Conservation (phyloP, 2,797 vertebrate genomes). For the Sparidentex hasta region DNA sequence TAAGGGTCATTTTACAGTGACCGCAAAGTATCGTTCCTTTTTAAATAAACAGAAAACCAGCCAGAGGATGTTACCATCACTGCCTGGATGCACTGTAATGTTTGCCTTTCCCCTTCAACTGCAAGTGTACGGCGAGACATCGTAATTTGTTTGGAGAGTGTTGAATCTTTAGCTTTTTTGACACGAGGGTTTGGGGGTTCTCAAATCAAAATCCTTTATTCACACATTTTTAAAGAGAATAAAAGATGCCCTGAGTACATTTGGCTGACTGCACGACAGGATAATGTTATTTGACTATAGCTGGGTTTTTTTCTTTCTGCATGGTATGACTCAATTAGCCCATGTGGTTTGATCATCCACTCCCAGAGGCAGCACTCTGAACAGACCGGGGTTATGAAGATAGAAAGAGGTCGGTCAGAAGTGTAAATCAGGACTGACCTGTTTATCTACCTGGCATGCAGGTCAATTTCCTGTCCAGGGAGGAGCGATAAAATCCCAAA, state of each 20-base stretch:
- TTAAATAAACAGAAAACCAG: constrained; percentile 50
- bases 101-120: constrained; percentile 13
- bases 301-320: constrained; percentile 34
- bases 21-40: constrained; percentile 45
- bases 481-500: constrained; percentile 49
- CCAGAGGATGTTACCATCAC: constrained; percentile 54
- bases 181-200: constrained; percentile 36
- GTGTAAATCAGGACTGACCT: constrained; percentile 23
- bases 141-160: constrained; percentile 51
- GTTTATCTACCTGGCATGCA: constrained; percentile 21
- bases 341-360: constrained; percentile 52
- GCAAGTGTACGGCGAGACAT: constrained; percentile 36
- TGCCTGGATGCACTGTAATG: constrained; percentile 11
- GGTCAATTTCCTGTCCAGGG: constrained; percentile 28
- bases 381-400: constrained; percentile 47
- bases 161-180: constrained; percentile 52
- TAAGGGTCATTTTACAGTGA: constrained; percentile 59
- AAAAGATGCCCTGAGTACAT: constrained; percentile 55
- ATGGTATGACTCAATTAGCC: constrained; percentile 73
- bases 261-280: constrained; percentile 46
- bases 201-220: constrained; percentile 52
- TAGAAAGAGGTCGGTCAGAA: constrained; percentile 5
- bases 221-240: constrained; percentile 62
- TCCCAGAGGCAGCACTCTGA: constrained; percentile 48
- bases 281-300: constrained; percentile 69